phyloP scores from a whole-genome alignment of 2,888 invertebrate genomes.

The Tenodera sinensis region DNA sequence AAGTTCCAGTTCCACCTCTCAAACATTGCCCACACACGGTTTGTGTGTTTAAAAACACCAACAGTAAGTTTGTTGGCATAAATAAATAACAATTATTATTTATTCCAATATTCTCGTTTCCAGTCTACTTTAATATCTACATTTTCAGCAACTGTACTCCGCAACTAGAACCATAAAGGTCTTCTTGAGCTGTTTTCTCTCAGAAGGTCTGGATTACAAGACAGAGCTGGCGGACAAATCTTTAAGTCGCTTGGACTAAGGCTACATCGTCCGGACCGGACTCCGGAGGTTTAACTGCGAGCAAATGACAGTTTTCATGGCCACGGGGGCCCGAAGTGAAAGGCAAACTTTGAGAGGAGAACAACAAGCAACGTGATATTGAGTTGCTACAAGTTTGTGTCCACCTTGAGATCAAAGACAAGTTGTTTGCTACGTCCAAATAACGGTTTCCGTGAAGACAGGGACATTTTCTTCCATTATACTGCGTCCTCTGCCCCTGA shows the following conservation, averaged over 20 bases:
- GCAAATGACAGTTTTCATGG: not conserved
- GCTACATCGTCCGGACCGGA: not conserved
- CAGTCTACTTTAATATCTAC: too few species aligned
- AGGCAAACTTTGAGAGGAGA: not conserved
- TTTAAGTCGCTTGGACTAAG: not conserved
- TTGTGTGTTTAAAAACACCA: too few species aligned
- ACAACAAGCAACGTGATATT: not conserved
- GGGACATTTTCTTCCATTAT: not conserved
- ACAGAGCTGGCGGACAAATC: too few species aligned
- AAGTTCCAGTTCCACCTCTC: too few species aligned
- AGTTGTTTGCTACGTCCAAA: not conserved
- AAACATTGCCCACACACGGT: too few species aligned
- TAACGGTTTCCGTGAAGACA: not conserved
- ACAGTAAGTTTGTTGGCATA: too few species aligned
- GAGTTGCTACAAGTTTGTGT: not conserved
- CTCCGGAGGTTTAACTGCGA: not conserved
- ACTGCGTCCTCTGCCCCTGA: not conserved
- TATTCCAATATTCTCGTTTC: too few species aligned
- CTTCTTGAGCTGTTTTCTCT: too few species aligned
- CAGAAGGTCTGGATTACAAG: too few species aligned
- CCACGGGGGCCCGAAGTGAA: not conserved
- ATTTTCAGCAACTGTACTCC: too few species aligned
- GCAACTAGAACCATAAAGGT: too few species aligned
- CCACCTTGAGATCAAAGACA: not conserved
- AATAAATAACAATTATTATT: too few species aligned